These are phyloP conservation scores for Myiothlypis chrysogaster DNA, from an alignment of 2,797 vertebrate species.

Conservation along the genomic window DNA sequence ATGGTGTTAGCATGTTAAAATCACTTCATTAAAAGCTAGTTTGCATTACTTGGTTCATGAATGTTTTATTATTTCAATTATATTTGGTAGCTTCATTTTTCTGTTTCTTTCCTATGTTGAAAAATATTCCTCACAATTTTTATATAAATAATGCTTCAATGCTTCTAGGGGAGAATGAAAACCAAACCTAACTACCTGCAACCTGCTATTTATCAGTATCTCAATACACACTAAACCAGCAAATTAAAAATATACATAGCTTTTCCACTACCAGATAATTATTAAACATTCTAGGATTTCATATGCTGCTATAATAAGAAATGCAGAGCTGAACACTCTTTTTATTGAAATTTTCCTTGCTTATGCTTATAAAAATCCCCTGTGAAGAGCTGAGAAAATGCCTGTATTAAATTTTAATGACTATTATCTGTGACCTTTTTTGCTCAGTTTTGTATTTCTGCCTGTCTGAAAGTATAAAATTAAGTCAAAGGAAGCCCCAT, in stretches of 20 bases:
- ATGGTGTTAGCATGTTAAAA: neutral
- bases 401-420: neutral
- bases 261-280: neutral
- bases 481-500: neutral
- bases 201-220: neutral
- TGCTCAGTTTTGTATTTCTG: neutral
- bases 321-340: neutral
- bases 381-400: neutral
- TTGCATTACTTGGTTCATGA: neutral
- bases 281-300: neutral
- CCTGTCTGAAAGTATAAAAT: neutral
- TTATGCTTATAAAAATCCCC: neutral
- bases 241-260: neutral
- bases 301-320: neutral
- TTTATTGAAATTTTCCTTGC: neutral
- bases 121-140: neutral
- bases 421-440: neutral
- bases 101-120: neutral
- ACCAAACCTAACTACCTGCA: neutral
- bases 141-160: neutral
- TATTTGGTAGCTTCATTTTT: neutral
- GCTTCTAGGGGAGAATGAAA: neutral
- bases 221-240: neutral
- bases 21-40: neutral
- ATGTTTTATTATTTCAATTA: neutral